Percentiles rank a stretch among this genome's conserved stretches.
phyloP scores from a whole-genome alignment of 2,888 invertebrate genomes.

The Drosophila picticornis region DNA sequence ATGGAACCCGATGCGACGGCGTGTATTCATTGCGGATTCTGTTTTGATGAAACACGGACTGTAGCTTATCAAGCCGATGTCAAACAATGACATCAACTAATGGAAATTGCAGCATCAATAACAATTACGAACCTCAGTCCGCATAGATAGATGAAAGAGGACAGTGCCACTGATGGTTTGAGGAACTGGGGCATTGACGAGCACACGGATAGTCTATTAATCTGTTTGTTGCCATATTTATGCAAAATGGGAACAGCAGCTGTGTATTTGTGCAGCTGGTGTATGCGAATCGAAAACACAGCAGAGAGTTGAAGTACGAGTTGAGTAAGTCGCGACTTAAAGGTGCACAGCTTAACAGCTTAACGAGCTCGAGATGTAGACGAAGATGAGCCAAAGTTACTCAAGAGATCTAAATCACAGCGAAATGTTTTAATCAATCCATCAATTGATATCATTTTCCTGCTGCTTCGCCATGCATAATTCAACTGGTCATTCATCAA shows the following conservation, averaged over 20 bases:
- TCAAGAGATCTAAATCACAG: conserved; percentile 27
- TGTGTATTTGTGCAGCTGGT: conserved; percentile 4
- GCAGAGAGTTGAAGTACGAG: not conserved
- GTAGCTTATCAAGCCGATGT: conserved; percentile 45
- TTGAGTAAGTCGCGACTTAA: not conserved
- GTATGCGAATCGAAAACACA: not conserved
- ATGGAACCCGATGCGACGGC: conserved; percentile 29
- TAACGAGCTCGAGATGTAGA: not conserved
- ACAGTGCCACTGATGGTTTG: not conserved
- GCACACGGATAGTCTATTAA: conserved; percentile 21
- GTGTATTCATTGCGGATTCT: conserved; percentile 25
- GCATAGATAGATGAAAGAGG: not conserved
- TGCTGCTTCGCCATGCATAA: conserved; percentile 42
- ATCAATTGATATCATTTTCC: conserved; percentile 46
- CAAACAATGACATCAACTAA: conserved; percentile 51
- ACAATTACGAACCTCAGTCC: conserved; percentile 14
- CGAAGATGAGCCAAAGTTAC: conserved; percentile 8
- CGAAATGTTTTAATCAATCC: conserved; percentile 57
- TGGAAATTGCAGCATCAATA: conserved; percentile 45
- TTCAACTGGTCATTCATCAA: conserved; percentile 53
- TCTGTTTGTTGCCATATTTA: conserved; percentile 37
- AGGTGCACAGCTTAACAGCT: not conserved
- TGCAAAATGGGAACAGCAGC: conserved; percentile 19
- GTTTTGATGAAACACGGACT: conserved; percentile 30
- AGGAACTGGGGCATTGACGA: not conserved